Evolutionary conservation across 2,113 vertebrate genomes (phyloP), one percentile per base, ranked within the genome.

Genomic region (Montifringilla adamsi): DNA sequence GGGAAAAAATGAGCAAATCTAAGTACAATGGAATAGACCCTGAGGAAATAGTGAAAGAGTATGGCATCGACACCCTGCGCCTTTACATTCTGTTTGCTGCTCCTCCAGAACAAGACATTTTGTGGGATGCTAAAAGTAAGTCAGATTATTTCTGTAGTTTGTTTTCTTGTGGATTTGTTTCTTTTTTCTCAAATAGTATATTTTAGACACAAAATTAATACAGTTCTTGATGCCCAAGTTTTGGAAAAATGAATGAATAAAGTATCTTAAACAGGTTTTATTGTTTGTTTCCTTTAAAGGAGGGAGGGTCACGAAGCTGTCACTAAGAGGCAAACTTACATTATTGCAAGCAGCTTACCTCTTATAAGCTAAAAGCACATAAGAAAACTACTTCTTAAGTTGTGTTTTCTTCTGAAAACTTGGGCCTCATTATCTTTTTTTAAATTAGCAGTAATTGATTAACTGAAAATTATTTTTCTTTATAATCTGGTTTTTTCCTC

Each of bases 1-100:
- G 98, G 99, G 99, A 99, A 97, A 99, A 99, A 97, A 99, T 99
- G 99, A 99, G 99, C 96, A 99, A 99, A 91, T 99, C 99, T 8
- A 99, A 99, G 64, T 98, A 99, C 97, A 99, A 99, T 1, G 99
- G 99, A 8, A 97, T 99, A 91, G 99, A 99, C 67, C 99, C 99
- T 6, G 98, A 98, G 84, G 98, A 98, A 28, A 94, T 98, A 33
- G 97, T 99, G 81, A 95, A 98, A 60, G 98, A 98, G 92, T 99
- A 99, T 8, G 99, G 99, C 39, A 95, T 99, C 33, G 99, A 99
- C 97, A 99, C 99, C 0, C 94, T 98, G 13, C 98, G 99, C 24
- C 99, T 99, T 28, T 99, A 98, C 95, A 95, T 99, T 53, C 98
- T 99, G 9, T 99, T 99, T 17, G 98, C 99, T 0, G 98, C 98